Conservation (phyloP, 2,888 invertebrate genomes). For the Phaonia tiefii region DNA sequence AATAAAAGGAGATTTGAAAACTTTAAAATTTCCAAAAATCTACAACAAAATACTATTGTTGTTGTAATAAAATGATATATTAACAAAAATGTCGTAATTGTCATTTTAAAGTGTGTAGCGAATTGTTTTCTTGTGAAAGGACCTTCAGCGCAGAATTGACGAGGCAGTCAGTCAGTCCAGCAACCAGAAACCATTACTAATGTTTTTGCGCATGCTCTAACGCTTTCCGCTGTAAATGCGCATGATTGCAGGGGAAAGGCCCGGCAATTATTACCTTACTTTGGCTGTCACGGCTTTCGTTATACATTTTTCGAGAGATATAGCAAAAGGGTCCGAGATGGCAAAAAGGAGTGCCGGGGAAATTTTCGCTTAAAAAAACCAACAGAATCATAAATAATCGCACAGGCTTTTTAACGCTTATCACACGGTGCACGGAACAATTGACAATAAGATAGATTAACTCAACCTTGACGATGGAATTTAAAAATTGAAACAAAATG, state of each 20-base stretch:
- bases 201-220: conserved; percentile 60
- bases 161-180: too few species aligned
- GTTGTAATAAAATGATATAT: conserved; percentile 53
- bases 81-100: conserved; percentile 61
- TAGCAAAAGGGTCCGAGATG: not conserved
- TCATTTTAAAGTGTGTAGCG: conserved; percentile 64
- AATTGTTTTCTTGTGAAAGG: conserved; percentile 52
- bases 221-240: conserved; percentile 45
- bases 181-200: conserved; percentile 63
- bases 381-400: conserved; percentile 26
- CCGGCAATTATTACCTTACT: conserved; percentile 34
- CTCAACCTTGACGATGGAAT: conserved; percentile 38
- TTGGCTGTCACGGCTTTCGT: conserved; percentile 41
- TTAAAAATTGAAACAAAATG: conserved; percentile 7
- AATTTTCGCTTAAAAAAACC: not conserved
- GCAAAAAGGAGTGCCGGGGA: conserved; percentile 40
- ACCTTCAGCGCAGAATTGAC: not conserved
- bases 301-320: not conserved
- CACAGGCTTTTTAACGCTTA: conserved; percentile 41
- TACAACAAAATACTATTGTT: conserved; percentile 1
- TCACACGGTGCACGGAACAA: conserved; percentile 20
- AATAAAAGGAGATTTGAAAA: conserved; percentile 7
- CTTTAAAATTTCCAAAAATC: conserved; percentile 28
- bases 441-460: conserved; percentile 55
- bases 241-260: conserved; percentile 61